Evolutionary conservation across 1,140 invertebrate species (phyloP), one percentile per base, ranked within the genome.

Genomic region (Bombus fervidus): DNA sequence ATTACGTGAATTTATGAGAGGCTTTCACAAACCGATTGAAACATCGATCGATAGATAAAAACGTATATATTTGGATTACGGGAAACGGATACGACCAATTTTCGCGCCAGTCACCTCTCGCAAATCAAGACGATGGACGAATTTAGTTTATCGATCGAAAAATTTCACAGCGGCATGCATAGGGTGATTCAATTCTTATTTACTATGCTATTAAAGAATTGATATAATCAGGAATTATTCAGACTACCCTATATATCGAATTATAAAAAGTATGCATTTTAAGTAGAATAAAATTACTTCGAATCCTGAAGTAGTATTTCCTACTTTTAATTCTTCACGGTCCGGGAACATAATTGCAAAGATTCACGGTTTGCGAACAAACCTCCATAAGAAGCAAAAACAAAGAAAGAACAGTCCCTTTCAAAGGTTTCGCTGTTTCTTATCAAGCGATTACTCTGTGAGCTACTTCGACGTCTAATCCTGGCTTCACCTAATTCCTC

Each of bases 351-450:
- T 34, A 34, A 68, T 34, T 34, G 31, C 66, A 10, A 68, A 68
- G 66, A 34, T 69, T 69, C 34, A 69, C 34, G 68, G 34, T 69
- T 69, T 39, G 10, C 34, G 68, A 69, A 69, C 68, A 69, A 69
- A 69, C 37, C 39, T 22, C 9, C 34, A 37, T 22, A 68, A 22
- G 34, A 68, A 68, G 31, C 31, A 5, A 6, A 22, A 22, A 18
- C 8, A 22, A 68, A 68, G 6, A 37, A 37, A 22, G 13, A 9
- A 68, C 64, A 69, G 34, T 69, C 34, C 34, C 68, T 69, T 69
- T 69, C 68, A 39, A 25, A 39, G 22, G 9, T 69, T 69, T 68
- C 31, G 34, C 31, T 34, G 64, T 18, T 68, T 22, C 68, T 69
- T 37, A 68, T 18, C 64, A 3, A 22, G 47, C 47, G 18, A 22